phyloP scores from a whole-genome alignment of 2,113 vertebrate genomes.

The Pampusana beccarii region DNA sequence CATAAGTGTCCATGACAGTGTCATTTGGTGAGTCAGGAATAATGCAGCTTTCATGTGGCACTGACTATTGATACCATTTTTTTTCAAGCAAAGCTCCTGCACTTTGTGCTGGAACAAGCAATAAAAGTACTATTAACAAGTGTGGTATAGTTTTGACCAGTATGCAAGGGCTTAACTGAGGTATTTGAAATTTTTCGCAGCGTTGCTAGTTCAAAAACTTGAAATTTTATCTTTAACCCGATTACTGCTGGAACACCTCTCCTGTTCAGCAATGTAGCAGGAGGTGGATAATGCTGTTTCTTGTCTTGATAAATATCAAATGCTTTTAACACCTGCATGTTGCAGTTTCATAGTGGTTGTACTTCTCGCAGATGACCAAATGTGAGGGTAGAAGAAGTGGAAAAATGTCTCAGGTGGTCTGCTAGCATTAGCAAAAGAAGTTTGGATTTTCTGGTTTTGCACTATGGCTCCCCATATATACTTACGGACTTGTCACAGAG shows the following conservation, averaged over 20 bases:
- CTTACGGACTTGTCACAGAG: not conserved
- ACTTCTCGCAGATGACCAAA: not conserved
- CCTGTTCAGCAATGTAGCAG: not conserved
- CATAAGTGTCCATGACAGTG: slow-evolving; percentile 91
- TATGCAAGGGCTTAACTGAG: not conserved
- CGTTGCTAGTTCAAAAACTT: not conserved
- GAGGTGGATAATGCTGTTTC: not conserved
- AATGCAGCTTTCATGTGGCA: not conserved
- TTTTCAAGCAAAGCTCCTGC: not conserved
- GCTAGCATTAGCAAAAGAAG: not conserved
- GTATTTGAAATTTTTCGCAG: not conserved
- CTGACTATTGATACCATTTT: not conserved
- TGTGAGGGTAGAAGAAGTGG: not conserved
- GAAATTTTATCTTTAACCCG: not conserved
- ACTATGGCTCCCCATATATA: not conserved
- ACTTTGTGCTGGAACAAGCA: not conserved
- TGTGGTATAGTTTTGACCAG: not conserved
- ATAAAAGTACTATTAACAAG: not conserved
- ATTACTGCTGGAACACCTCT: not conserved
- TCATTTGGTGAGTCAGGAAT: slow-evolving; percentile 84
- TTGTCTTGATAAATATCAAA: not conserved
- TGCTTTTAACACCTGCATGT: not conserved
- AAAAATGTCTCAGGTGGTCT: not conserved
- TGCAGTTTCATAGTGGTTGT: not conserved
- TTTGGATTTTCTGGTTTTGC: not conserved